Conservation (phyloP, 2,797 vertebrate species). For the Limosa lapponica region DNA sequence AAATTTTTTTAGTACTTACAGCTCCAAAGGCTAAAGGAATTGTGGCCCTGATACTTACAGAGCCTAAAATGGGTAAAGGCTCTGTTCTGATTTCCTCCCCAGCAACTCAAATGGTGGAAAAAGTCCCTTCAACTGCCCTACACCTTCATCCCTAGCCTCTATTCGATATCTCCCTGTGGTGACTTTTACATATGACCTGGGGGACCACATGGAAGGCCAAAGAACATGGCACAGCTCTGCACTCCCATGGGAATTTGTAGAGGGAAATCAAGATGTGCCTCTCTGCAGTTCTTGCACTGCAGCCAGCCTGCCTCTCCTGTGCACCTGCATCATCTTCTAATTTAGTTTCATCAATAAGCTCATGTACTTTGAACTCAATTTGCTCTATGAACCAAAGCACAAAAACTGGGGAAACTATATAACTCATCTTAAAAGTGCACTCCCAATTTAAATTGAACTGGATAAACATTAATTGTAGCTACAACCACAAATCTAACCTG, state of each 20-base stretch:
- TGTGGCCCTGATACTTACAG: background rate
- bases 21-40: background rate
- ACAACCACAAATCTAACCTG: background rate
- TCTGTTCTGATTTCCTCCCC: background rate
- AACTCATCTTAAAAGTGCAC: background rate
- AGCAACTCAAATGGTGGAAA: background rate
- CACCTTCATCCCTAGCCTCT: background rate
- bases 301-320: background rate
- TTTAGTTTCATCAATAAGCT: background rate
- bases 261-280: background rate
- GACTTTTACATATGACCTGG: background rate
- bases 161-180: fast-evolving
- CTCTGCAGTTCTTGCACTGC: background rate
- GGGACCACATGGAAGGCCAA: background rate
- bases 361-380: background rate
- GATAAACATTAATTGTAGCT: background rate
- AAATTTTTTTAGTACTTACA: background rate
- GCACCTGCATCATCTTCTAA: background rate
- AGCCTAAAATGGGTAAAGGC: background rate
- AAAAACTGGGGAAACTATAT: background rate
- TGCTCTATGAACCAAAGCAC: background rate
- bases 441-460: background rate
- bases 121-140: background rate
- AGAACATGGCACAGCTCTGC: background rate
- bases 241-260: background rate